These are phyloP conservation scores for Margarornis squamiger DNA, from an alignment of 2,797 vertebrate genomes.

Conservation along the genomic window DNA sequence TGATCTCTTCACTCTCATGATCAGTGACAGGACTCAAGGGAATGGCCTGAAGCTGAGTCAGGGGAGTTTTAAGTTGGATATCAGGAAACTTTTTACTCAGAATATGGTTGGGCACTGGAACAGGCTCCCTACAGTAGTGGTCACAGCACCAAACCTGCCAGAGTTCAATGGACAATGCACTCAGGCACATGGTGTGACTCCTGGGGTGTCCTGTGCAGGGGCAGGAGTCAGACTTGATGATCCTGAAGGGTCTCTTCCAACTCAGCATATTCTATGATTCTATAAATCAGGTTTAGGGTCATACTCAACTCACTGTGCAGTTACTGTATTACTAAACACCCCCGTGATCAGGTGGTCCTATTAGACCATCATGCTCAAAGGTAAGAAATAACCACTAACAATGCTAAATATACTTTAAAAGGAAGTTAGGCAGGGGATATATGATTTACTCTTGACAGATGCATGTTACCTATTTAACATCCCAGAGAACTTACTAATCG, in stretches of 20 bases:
- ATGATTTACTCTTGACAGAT: background rate
- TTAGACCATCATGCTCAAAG: background rate
- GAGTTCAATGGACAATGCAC: background rate
- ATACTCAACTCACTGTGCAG: background rate
- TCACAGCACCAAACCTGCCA: background rate
- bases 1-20: background rate
- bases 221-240: background rate
- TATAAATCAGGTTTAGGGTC: background rate
- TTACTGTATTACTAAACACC: background rate
- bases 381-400: background rate
- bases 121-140: background rate
- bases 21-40: background rate
- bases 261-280: background rate
- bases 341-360: background rate
- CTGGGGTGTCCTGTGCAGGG: background rate
- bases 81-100: background rate
- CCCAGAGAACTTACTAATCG: background rate
- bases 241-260: background rate
- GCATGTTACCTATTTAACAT: background rate
- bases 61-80: background rate
- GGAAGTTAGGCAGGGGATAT: background rate
- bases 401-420: background rate
- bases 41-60: background rate
- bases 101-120: fast-evolving
- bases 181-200: background rate